These are phyloP conservation scores for Echeneis naucrates DNA, from an alignment of 2,797 vertebrate species.

Conservation along the genomic window DNA sequence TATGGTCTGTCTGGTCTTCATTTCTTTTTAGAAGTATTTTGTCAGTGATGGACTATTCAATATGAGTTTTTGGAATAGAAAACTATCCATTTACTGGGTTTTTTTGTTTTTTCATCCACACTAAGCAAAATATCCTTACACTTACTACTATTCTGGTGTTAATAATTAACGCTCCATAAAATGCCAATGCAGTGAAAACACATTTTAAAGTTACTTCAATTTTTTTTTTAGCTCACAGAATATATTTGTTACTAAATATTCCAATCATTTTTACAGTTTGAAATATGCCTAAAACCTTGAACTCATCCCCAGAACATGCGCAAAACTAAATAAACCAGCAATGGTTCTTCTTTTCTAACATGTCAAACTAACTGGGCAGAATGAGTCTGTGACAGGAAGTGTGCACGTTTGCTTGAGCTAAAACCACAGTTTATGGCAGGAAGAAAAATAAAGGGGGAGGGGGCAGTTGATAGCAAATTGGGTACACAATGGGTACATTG, in stretches of 20 bases:
- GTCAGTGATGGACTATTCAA: not conserved
- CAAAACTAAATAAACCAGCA: slow-evolving; percentile 84
- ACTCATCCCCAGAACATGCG: slow-evolving; percentile 71
- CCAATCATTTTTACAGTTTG: slow-evolving; percentile 8
- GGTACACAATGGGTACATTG: not conserved
- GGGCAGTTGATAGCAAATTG: not conserved
- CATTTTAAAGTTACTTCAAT: not conserved
- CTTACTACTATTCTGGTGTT: not conserved
- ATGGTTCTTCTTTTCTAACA: slow-evolving; percentile 80
- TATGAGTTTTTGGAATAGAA: not conserved
- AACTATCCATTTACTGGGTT: not conserved
- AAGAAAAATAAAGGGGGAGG: no score
- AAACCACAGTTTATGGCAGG: slow-evolving; percentile 1
- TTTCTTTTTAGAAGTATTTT: slow-evolving; percentile 15
- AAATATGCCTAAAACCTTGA: slow-evolving; percentile 12
- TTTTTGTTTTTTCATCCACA: not conserved
- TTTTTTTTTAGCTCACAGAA: not conserved
- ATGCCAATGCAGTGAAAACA: not conserved
- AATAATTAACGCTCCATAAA: not conserved
- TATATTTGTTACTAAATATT: not conserved
- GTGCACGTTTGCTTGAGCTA: slow-evolving; percentile 24
- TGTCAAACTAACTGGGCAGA: slow-evolving; percentile 39
- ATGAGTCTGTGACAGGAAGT: slow-evolving; percentile 44
- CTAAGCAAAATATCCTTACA: not conserved
- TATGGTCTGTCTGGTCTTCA: not conserved